Conservation (phyloP, 2,113 vertebrate genomes). For the Heliornis fulica region DNA sequence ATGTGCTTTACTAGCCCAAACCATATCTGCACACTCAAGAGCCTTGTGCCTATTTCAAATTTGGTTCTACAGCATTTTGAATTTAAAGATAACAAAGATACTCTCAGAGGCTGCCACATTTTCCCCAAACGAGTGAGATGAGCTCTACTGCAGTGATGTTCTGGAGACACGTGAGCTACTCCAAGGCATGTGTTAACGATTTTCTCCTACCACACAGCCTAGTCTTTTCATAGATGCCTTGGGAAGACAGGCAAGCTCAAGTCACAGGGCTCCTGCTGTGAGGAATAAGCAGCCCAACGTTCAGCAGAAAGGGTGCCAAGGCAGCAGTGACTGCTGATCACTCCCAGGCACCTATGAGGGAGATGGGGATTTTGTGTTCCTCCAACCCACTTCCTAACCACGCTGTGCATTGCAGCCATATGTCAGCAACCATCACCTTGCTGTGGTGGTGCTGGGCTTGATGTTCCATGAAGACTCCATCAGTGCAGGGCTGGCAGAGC, state of each 20-base stretch:
- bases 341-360: not conserved
- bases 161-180: not conserved
- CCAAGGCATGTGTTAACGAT: not conserved
- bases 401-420: not conserved
- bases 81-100: not conserved
- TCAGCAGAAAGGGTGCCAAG: not conserved
- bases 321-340: not conserved
- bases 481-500: not conserved
- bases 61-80: not conserved
- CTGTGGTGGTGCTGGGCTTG: not conserved
- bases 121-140: not conserved
- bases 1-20: not conserved
- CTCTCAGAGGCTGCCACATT: not conserved
- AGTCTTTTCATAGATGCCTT: not conserved
- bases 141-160: not conserved
- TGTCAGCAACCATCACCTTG: not conserved
- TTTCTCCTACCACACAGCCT: not conserved
- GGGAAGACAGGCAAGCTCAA: not conserved
- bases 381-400: slow-evolving; percentile 4
- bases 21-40: not conserved
- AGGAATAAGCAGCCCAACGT: not conserved
- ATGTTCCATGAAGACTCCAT: not conserved
- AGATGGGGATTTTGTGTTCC: not conserved
- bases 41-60: not conserved
- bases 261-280: not conserved